These are phyloP conservation scores for Diadegma fenestrale DNA, from an alignment of 2,888 invertebrate genomes.

Conservation along the genomic window DNA sequence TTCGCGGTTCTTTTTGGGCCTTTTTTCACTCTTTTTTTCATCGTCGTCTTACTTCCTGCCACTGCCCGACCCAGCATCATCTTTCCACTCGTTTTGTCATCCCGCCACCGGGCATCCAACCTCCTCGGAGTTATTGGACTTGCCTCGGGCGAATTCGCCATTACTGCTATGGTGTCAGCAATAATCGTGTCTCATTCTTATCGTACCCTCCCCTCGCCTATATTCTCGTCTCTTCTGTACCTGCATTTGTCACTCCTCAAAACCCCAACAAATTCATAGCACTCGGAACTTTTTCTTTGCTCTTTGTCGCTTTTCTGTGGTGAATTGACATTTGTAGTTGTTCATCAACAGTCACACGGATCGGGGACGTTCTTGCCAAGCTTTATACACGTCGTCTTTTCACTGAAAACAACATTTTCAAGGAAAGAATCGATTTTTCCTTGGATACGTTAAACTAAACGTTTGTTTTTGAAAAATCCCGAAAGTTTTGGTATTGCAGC, in stretches of 20 bases:
- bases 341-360: too few relatives aligned
- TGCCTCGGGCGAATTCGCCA: slow-evolving; percentile 47
- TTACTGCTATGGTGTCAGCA: slow-evolving; percentile 56
- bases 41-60: slow-evolving; percentile 26
- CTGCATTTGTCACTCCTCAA: slow-evolving; percentile 44
- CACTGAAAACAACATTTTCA: background rate
- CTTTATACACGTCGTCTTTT: too few relatives aligned
- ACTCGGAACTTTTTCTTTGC: background rate
- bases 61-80: background rate
- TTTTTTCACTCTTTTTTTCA: slow-evolving; percentile 3
- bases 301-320: background rate
- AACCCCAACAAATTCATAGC: slow-evolving; percentile 28
- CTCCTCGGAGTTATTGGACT: slow-evolving; percentile 43
- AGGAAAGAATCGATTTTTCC: too few relatives aligned
- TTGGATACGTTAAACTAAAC: too few relatives aligned
- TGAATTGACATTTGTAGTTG: background rate
- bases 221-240: background rate
- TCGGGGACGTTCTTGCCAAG: too few relatives aligned
- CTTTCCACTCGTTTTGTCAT: slow-evolving; percentile 22
- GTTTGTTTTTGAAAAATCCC: too few relatives aligned
- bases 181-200: slow-evolving; percentile 65
- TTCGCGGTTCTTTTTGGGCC: background rate
- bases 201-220: background rate
- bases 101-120: background rate
- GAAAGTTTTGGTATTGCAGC: too few relatives aligned